Evolutionary conservation across 2,888 invertebrate species (phyloP), one percentile per base, ranked within the genome.

Genomic region (Acronicta psi): DNA sequence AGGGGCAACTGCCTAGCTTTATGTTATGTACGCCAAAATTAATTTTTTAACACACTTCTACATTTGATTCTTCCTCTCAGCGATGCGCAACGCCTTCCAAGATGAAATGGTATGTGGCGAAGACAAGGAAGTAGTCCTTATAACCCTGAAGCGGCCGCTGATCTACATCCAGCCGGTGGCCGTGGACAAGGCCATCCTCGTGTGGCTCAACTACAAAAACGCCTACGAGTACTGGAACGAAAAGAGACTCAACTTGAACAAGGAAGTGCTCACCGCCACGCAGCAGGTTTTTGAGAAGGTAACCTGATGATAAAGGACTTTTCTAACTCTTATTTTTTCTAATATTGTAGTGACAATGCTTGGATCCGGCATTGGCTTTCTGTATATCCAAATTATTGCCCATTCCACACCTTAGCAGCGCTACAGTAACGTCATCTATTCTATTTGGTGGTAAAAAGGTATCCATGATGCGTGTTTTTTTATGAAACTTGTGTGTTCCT

Each of bases 181-280:
- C 9, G 97, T 99, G 52, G 99, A 99, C 90, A 99, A 99, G 94
- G 99, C 99, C 13, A 99, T 99, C 73, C 95, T 99, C 17, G 98
- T 99, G 44, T 99, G 99, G 99, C 95, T 99, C 69, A 99, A 99
- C 94, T 99, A 99, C 87, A 99, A 99, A 93, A 99, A 99, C 90
- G 99, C 99, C 0, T 99, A 99, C 85, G 99, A 99, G 87, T 99
- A 99, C 90, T 99, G 99, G 99, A 98, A 98, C 75, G 99, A 99
- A 88, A 99, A 99, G 90, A 94, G 99, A 5, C 96, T 98, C 6
- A 98, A 97, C 78, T 94, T 99, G 40, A 99, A 98, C 84, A 98
- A 97, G 80, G 99, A 99, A 85, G 97, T 98, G 37, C 92, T 97
- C 0, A 95, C 96, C 1, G 96, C 97, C 9, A 96, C 97, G 0